A percentile compares a stretch with the other conserved stretches of the same genome.
Conservation (phyloP, 2,797 vertebrate species). For the Caiman crocodilus region DNA sequence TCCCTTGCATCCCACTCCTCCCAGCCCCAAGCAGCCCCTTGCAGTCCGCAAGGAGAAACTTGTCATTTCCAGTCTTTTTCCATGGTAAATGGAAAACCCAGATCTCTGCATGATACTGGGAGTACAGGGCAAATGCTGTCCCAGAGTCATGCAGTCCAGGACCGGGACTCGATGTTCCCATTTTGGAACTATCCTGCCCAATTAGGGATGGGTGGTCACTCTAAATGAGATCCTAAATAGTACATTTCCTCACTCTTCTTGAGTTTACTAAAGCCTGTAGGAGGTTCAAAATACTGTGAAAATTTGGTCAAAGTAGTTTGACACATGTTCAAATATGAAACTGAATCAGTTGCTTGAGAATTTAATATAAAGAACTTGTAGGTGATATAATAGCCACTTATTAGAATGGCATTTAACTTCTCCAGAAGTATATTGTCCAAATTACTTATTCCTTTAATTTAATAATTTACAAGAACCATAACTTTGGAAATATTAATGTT, state of each 20-base stretch:
- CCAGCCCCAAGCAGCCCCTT: no score
- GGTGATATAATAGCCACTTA: not conserved
- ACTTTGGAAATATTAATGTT: not conserved
- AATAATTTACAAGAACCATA: slow-evolving; percentile 10
- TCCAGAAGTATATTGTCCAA: not conserved
- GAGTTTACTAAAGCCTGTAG: not conserved
- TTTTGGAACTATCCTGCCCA: no score
- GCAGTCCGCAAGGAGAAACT: no score
- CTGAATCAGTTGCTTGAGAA: slow-evolving; percentile 2
- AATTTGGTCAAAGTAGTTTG: not conserved
- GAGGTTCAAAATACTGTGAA: not conserved
- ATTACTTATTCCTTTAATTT: not conserved
- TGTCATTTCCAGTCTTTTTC: no score
- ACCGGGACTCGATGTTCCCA: no score
- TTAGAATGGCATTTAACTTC: slow-evolving; percentile 1
- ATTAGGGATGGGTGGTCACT: no score
- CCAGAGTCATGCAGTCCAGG: no score
- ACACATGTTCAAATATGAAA: not conserved
- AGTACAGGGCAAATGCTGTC: no score
- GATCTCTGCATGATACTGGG: no score
- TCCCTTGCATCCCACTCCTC: no score
- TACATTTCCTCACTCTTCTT: not conserved
- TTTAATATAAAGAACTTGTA: not conserved
- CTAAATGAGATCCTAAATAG: not conserved
- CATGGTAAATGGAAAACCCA: no score